phyloP scores from a whole-genome alignment of 2,888 invertebrate genomes.

The Morpho achilles region DNA sequence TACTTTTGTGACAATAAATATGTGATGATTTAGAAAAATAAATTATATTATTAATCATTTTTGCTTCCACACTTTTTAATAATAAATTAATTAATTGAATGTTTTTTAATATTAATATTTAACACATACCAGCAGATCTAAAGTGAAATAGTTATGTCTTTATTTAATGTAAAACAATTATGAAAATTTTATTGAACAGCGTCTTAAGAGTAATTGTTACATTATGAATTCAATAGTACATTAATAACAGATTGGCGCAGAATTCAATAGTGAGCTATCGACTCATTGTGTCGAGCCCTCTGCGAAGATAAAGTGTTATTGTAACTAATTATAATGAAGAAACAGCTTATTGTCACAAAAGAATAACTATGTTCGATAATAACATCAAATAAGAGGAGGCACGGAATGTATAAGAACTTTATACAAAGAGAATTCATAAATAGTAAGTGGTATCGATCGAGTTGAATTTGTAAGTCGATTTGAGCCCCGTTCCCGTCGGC shows the following conservation, averaged over 20 bases:
- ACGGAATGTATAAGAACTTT: conserved; percentile 16
- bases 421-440: conserved; percentile 27
- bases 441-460: conserved; percentile 51
- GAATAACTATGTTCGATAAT: conserved; percentile 11
- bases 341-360: conserved; percentile 8
- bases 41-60: too few species aligned
- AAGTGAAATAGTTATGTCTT: too few species aligned
- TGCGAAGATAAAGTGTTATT: conserved; percentile 17
- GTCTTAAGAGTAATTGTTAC: conserved; percentile 21
- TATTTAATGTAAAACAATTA: too few species aligned
- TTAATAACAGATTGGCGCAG: conserved; percentile 27
- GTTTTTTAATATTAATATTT: too few species aligned
- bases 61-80: too few species aligned
- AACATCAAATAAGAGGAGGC: conserved; percentile 14
- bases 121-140: too few species aligned
- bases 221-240: conserved; percentile 25
- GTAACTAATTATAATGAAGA: conserved; percentile 11
- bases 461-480: conserved; percentile 27
- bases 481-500: conserved; percentile 40
- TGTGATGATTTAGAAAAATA: too few species aligned
- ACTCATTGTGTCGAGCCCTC: conserved; percentile 24
- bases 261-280: conserved; percentile 26
- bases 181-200: conserved; percentile 3
- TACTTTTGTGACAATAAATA: too few species aligned
- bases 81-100: too few species aligned